A percentile compares a stretch with the other conserved stretches of the same genome.
phyloP scores from a whole-genome alignment of 2,797 vertebrate genomes.

The Neoniphon sammara region DNA sequence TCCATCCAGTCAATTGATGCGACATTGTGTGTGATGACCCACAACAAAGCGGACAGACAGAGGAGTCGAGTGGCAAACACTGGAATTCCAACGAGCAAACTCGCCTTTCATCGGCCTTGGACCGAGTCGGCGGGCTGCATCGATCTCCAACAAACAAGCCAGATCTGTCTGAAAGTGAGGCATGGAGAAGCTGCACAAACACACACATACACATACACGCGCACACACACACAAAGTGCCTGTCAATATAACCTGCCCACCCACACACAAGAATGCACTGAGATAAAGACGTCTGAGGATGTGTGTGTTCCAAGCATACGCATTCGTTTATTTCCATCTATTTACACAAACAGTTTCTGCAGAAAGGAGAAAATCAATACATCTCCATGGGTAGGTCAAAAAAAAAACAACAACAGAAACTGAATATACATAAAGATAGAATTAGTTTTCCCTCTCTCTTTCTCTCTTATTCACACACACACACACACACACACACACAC shows the following conservation, averaged over 20 bases:
- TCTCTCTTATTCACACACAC: neutral
- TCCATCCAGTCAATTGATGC: slow-evolving; percentile 75
- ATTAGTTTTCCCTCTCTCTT: slow-evolving; percentile 20
- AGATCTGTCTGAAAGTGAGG: slow-evolving; percentile 59
- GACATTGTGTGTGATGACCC: slow-evolving; percentile 75
- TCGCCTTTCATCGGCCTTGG: slow-evolving; percentile 74
- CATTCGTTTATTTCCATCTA: slow-evolving; percentile 18
- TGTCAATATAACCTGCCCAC: slow-evolving; percentile 59
- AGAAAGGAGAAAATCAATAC: slow-evolving; percentile 2
- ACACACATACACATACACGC: slow-evolving; percentile 10
- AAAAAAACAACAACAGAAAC: neutral
- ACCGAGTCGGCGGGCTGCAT: slow-evolving; percentile 72
- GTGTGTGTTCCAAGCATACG: neutral
- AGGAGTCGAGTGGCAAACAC: slow-evolving; percentile 73
- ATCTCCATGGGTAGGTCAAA: slow-evolving; percentile 10
- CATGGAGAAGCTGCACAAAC: slow-evolving; percentile 40
- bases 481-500: slow-evolving; percentile 21
- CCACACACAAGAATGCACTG: slow-evolving; percentile 37
- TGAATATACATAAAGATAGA: neutral
- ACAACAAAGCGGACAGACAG: slow-evolving; percentile 72
- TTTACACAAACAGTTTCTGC: neutral
- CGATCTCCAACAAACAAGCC: slow-evolving; percentile 75
- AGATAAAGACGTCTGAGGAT: slow-evolving; percentile 39
- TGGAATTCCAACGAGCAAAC: slow-evolving; percentile 76
- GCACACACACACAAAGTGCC: slow-evolving; percentile 49